Base-by-base conservation (phyloP, 2,113 vertebrate species). In the Nothoprocta perdicaria region DNA sequence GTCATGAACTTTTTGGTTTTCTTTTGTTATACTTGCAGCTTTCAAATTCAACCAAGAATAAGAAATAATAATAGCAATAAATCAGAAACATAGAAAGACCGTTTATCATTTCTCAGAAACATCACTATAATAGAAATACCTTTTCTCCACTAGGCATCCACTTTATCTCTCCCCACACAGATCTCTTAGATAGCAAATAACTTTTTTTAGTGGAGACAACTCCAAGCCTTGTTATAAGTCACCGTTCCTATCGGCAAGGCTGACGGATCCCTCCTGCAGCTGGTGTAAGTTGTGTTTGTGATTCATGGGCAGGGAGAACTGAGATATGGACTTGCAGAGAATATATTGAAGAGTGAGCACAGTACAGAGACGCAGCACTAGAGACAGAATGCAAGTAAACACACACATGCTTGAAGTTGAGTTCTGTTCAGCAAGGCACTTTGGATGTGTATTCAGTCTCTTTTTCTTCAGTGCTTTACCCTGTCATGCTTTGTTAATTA, bases 31-130 rank as follows among this genome's bases (percentile, higher is more conserved):
- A 71, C n/a, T 71, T 72, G 33, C 31, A 73, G 72, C 52, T 94
- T 83, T 83, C 83, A 86, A 81, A 92, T 68, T 80, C 69, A 82
- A n/a, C 35, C 43, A 86, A 88, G 55, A 95, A 75, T 60, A 68
- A 87, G 45, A 63, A 95, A 74, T 68, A 84, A 61, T 57, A 76
- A 71, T 1, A 12, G 9, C 45, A 76, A 74, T 88, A 84, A 94
- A 86, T 86, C 29, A 84, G 38, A 79, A 81, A 41, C 72, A 40
- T 73, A 81, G 65, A 65, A 86, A 69, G 65, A 73, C 73, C 2
- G 2, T 7, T 12, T 53, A 71, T 46, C 18, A 24, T 58, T 27
- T 66, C 29, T 80, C 27, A 27, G 65, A 78, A 89, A 52, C 17
- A 27, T 45, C 66, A 41, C 26, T 67, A 1, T n/a, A 60, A 52